These are phyloP conservation scores for Zaprionus kolodkinae DNA, from an alignment of 1,140 invertebrate genomes.

Conservation along the genomic window DNA sequence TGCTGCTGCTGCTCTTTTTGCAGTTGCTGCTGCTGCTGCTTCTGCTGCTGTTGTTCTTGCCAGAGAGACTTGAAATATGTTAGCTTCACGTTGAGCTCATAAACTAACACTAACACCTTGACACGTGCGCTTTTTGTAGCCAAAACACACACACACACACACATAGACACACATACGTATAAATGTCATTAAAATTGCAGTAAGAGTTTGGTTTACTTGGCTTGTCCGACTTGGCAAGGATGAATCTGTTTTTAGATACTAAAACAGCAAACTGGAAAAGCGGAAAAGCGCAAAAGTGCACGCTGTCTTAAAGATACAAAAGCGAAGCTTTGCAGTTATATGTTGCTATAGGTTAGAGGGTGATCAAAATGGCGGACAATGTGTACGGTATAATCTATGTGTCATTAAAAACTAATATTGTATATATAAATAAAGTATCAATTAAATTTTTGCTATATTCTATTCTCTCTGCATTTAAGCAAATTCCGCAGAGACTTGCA, in stretches of 20 bases:
- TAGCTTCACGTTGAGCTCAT: conserved; percentile 81
- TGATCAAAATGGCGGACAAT: too few species aligned
- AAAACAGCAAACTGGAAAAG: conserved; percentile 1
- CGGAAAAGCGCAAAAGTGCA: conserved; percentile 2
- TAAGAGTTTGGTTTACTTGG: conserved; percentile 71
- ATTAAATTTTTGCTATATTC: too few species aligned
- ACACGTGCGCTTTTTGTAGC: conserved; percentile 78
- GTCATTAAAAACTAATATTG: too few species aligned
- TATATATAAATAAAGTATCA: too few species aligned
- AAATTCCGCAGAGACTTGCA: too few species aligned
- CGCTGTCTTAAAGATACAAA: conserved; percentile 19
- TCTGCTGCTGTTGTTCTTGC: conserved; percentile 65
- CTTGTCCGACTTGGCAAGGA: conserved; percentile 66
- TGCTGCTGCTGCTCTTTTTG: conserved; percentile 26
- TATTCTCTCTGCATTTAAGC: too few species aligned
- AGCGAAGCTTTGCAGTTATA: conserved; percentile 4
- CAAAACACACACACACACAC: conserved; percentile 37
- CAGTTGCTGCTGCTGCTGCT: conserved; percentile 11
- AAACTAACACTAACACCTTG: conserved; percentile 82
- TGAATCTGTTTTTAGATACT: conserved; percentile 44
- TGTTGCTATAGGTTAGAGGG: too few species aligned
- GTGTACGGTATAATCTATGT: too few species aligned
- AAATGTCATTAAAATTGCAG: conserved; percentile 82
- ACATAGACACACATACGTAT: conserved; percentile 40
- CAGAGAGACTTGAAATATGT: conserved; percentile 78